Evolutionary conservation across 1,140 invertebrate genomes (phyloP), one percentile per base, ranked within the genome.

Genomic region (Condylostylus longicornis): DNA sequence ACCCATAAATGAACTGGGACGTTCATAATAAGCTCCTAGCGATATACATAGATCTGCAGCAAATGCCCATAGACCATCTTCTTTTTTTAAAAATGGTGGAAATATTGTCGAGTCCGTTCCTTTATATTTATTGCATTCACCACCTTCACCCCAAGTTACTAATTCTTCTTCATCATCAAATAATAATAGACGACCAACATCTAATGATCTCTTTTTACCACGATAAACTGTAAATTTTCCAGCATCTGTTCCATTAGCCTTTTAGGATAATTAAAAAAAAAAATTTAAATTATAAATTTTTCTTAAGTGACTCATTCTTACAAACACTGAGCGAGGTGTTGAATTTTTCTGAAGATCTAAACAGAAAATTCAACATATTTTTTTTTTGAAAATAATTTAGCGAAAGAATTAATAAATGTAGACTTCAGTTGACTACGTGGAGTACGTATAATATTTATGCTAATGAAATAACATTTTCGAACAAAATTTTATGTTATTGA

Each of bases 71-170:
- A 76, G 50, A 13, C 66, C 61, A 33, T 72, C 69, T n/a, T 64
- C 61, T 32, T 56, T 62, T 1, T 62, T 67, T 14, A 74, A 57
- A 43, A 70, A 70, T 0, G 79, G 75, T n/a, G 76, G 68, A 50
- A 81, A 82, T 8, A 82, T 70, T 0, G 77, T 77, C 0, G 73
- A 69, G 47, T 82, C 79, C 0, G 75, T 78, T 2, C 79, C 79
- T 10, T 67, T 63, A 43, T 63, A 75, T 3, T 65, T 47, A 46
- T 81, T 77, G 48, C 79, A 82, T 32, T 61, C 52, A 2, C 64
- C 57, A 8, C 62, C 68, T n/a, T n/a, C n/a, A 1, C 49, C 51
- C 73, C 75, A 79, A 1, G 67, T 49, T 0, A 61, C 51, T 23
- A 72, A 50, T 27, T 66, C 48, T 2, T 61, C 46, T 42, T 71